Evolutionary conservation across 1,140 invertebrate species (phyloP), one percentile per base, ranked within the genome.

Genomic region (Cotesia vestalis): DNA sequence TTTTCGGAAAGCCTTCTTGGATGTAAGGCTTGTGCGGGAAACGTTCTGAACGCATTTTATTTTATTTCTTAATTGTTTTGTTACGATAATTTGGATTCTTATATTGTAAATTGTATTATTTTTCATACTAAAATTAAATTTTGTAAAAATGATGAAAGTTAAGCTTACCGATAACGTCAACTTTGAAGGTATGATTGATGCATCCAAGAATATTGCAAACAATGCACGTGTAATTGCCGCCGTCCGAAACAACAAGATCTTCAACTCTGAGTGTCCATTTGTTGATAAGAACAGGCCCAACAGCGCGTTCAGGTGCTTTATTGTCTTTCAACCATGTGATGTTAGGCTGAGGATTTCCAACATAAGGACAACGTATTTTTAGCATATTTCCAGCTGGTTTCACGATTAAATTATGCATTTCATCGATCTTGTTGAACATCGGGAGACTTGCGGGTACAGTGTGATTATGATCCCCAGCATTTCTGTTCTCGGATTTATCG

Each of bases 221-320:
- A 35, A 91, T 86, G 79, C 96, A 98, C 0, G 92, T 96, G 80
- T 97, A 98, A 77, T 94, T 93, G 20, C 94, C 95, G 57, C 89
- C 90, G 77, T 97, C 96, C 9, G 90, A 86, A 2, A 91, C 90
- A 0, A 93, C 90, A 4, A 94, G 81, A 79, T 95, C 93, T 76
- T 95, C 93, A 73, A 95, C 81, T 4, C 85, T 88, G 11, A 95
- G 85, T 0, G 89, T 88, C 91, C 92, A 94, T 75, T 91, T 92
- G n/a, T 83, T 84, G 11, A 71, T 78, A 5, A 89, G 84, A 0
- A 91, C 87, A 4, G 88, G 84, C 9, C 91, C 93, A 36, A 92
- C 82, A 36, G 87, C 84, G 12, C 93, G 84, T 8, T 86, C 82
- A 0, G 90, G 89, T 9, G 87, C 88, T 27, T 88, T 87, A 12